Evolutionary conservation across 2,797 vertebrate species (phyloP).

Genomic region (Podargus strigoides): DNA sequence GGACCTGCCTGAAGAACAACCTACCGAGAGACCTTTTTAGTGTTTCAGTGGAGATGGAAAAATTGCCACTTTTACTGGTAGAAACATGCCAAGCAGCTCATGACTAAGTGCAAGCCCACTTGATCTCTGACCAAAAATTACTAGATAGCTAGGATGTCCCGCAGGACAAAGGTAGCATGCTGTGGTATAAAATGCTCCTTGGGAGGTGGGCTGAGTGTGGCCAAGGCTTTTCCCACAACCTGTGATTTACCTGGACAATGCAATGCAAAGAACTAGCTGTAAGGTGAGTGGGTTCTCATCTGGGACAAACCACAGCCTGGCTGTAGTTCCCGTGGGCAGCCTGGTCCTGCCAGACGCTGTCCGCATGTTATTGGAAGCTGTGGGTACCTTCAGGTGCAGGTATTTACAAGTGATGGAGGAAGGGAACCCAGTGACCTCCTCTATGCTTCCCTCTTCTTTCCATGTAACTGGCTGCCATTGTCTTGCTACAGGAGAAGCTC

Average conservation of each 20-base stretch:
- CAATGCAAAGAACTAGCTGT: neutral
- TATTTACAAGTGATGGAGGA: neutral
- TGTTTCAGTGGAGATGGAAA: neutral
- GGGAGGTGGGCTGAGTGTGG: neutral
- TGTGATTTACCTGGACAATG: neutral
- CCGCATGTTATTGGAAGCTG: fast-evolving
- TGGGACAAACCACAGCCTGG: neutral
- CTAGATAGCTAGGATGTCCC: neutral
- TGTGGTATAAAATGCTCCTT: neutral
- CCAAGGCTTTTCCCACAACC: neutral
- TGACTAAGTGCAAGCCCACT: neutral
- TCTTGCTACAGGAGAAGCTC: neutral
- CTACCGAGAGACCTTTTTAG: neutral
- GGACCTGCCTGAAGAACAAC: neutral
- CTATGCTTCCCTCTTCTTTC: neutral
- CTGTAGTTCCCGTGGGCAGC: neutral
- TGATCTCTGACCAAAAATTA: neutral
- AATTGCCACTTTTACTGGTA: neutral
- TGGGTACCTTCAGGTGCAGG: neutral
- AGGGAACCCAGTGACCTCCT: neutral
- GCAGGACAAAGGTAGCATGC: neutral
- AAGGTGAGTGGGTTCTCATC: neutral
- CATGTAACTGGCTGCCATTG: neutral
- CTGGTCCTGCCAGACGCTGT: neutral
- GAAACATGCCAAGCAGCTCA: neutral